Evolutionary conservation across 1,140 invertebrate genomes (phyloP), one percentile per base, ranked within the genome.

Genomic region (Tachypleus tridentatus): DNA sequence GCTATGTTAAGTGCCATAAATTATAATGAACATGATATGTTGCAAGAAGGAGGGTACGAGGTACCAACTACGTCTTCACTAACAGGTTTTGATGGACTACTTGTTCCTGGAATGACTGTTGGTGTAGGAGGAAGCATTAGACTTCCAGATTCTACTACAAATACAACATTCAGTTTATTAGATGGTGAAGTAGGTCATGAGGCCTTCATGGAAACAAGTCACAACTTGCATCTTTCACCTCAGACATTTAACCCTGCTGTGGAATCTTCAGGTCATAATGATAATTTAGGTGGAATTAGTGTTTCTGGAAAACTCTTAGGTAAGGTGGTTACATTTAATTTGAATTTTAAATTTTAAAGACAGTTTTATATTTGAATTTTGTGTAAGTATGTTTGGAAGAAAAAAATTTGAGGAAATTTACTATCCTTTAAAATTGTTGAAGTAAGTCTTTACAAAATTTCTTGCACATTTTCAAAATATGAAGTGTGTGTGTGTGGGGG

Each of bases 131-230:
- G 29, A 29, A 29, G 29, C 29, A 29, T 29, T 29, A 71, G 11
- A 60, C 72, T n/a, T 83, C 85, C 76, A n/a, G 85, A 86, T 73
- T 29, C 29, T 29, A 29, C 29, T 29, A 29, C 29, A 2, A 29
- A 29, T 29, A 29, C 29, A 29, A 29, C 29, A 29, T 29, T 29
- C 29, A 29, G 29, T 29, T 76, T 87, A 71, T 86, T 87, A 75
- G 86, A 87, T 77, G 84, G 85, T 68, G 85, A 85, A 66, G 81
- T 79, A 65, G 83, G 83, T 58, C 84, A 84, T 72, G 85, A 77
- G 50, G 68, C 75, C 4, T 75, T 75, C 48, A 69, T 70, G 54
- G 67, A 69, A 53, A 57, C 61, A 6, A 59, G 58, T 9, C 66
- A 71, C 53, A 65, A 85, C 72, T 78, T 85, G 70, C 84, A 83